Base-by-base conservation (phyloP, 2,888 invertebrate genomes). In the Ferdinandea cuprea region DNA sequence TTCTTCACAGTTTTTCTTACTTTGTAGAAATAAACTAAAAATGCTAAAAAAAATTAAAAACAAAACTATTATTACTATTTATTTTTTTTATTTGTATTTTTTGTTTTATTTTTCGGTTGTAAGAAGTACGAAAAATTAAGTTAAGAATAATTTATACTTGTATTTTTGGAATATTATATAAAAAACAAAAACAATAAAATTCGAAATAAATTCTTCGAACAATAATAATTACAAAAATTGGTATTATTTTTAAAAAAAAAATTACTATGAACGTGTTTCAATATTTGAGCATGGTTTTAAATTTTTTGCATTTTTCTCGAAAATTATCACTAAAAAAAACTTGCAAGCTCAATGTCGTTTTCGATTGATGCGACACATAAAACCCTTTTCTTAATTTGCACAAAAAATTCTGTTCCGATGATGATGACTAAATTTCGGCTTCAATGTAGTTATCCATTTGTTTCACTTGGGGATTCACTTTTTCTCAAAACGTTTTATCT, bases 111-210 rank as follows among this genome's bases (percentile, higher is more conserved):
- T 59, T 42, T 9, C 9, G 59, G 71, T 72, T 72, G 65, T 81
- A 76, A 79, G 44, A 50, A 65, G n/a, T 71, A 69, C 44, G 61
- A 37, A 54, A 63, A 40, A 56, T 73, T 61, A 73, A 9, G 13
- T 74, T 81, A 65, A 69, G 52, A 59, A 71, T 81, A 48, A 76
- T 81, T 81, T 76, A 81, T 81, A 76, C 59, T 76, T 71, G 66
- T 81, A 72, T 77, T 72, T 81, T 81, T 71, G 71, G 59, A 81
- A 69, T 59, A 76, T 65, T 15, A 17, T 72, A 65, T 32, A 28
- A 30, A 54, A 76, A 40, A 5, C n/a, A 63, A 52, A 48, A 17
- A 37, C 19, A 32, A 69, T 46, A 44, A 40, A 42, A 63, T 32
- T 28, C 50, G 42, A 52, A 59, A 21, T 19, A 63, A 63, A 17